These are phyloP conservation scores for Platichthys flesus DNA, from an alignment of 2,113 vertebrate genomes.

Conservation along the genomic window DNA sequence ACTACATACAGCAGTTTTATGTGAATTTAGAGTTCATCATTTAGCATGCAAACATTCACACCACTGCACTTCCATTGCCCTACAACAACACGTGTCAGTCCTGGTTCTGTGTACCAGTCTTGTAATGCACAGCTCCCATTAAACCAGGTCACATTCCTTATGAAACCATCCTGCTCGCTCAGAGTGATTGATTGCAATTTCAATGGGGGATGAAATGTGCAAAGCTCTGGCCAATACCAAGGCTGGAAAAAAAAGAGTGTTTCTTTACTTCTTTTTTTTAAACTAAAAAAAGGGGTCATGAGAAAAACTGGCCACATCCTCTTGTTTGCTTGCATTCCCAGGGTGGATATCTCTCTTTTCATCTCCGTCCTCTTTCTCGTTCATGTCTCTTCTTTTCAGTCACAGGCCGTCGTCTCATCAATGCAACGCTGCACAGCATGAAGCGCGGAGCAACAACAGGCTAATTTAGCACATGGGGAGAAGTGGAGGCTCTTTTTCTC, in stretches of 20 bases:
- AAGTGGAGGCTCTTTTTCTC: conserved; percentile 48
- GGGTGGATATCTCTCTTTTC: conserved; percentile 59
- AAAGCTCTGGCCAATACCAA: conserved; percentile 36
- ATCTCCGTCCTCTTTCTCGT: conserved; percentile 44
- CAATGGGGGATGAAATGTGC: conserved; percentile 48
- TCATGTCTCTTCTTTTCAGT: conserved; percentile 53
- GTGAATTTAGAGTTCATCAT: conserved; percentile 1
- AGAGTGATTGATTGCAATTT: conserved; percentile 47
- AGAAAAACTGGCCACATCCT: conserved; percentile 74
- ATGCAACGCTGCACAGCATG: conserved; percentile 55
- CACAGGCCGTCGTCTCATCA: conserved; percentile 45
- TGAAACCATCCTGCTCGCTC: conserved; percentile 32
- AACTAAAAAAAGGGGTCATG: conserved; percentile 62
- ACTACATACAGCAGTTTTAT: neutral
- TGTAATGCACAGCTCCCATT: conserved; percentile 25
- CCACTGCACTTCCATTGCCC: neutral
- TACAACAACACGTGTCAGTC: conserved; percentile 13
- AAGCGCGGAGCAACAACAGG: conserved; percentile 50
- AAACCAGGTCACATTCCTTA: conserved; percentile 43
- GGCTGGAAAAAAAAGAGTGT: conserved; percentile 10
- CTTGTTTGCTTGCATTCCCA: conserved; percentile 67
- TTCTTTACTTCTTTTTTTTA: conserved; percentile 7
- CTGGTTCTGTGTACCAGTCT: conserved; percentile 19
- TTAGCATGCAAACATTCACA: neutral
- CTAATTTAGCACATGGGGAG: conserved; percentile 51